Percentiles rank a stretch among this genome's conserved stretches.
phyloP scores from a whole-genome alignment of 2,113 vertebrate genomes.

The Pelusios castaneus region DNA sequence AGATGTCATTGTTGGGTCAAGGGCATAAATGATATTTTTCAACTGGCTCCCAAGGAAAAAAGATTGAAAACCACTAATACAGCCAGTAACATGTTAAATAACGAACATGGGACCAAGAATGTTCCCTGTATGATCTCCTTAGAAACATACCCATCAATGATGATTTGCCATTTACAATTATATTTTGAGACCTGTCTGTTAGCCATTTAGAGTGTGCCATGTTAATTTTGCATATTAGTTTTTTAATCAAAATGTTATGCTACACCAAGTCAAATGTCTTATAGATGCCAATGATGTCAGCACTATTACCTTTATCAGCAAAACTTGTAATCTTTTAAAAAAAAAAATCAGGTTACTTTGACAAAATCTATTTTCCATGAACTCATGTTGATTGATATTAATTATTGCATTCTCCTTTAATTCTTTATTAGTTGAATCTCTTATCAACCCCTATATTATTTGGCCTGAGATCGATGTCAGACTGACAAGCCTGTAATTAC shows the following conservation, averaged over 20 bases:
- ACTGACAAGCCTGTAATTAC: neutral
- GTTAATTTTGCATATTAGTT: neutral
- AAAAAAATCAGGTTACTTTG: neutral
- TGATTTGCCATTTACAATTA: neutral
- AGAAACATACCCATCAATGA: neutral
- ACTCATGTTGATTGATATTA: neutral
- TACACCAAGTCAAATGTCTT: neutral
- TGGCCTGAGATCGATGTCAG: neutral
- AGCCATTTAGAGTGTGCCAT: neutral
- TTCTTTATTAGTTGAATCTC: neutral
- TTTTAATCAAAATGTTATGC: neutral
- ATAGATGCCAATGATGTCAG: neutral
- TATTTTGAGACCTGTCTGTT: neutral
- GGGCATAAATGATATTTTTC: too few species aligned
- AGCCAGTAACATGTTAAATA: neutral
- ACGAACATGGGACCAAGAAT: neutral
- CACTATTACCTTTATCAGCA: neutral
- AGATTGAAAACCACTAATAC: too few species aligned
- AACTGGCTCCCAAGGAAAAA: too few species aligned
- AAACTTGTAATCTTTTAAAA: neutral
- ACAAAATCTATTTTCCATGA: neutral
- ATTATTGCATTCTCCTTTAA: neutral
- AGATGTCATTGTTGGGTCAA: too few species aligned
- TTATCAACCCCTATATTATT: neutral
- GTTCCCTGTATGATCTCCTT: neutral